Evolutionary conservation across 2,797 vertebrate species (phyloP).

Genomic region (Periparus ater): DNA sequence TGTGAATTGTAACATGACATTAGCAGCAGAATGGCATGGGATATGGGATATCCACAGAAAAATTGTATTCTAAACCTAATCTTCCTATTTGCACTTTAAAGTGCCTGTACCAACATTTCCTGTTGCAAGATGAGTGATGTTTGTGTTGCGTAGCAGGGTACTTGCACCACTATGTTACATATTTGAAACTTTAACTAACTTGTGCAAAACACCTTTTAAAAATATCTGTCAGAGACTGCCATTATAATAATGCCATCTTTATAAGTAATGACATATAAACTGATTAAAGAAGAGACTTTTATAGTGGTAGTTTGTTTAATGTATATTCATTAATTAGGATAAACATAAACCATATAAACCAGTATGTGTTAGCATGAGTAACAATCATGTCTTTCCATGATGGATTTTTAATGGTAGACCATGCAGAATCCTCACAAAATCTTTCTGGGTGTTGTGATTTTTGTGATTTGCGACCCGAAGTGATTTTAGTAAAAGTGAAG

Average conservation of each 20-base stretch:
- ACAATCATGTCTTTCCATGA: not conserved
- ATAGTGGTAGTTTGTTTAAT: not conserved
- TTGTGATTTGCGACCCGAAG: not conserved
- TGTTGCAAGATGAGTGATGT: not conserved
- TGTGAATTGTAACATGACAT: not conserved
- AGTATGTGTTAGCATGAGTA: not conserved
- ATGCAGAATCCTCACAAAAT: not conserved
- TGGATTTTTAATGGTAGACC: not conserved
- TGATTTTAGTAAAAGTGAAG: not conserved
- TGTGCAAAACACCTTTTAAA: not conserved
- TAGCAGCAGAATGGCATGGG: not conserved
- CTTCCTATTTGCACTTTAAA: not conserved
- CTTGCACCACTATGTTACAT: not conserved
- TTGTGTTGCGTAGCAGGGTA: not conserved
- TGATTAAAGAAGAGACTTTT: not conserved
- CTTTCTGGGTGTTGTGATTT: not conserved
- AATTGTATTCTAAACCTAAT: not conserved
- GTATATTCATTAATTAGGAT: not conserved
- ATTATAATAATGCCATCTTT: not conserved
- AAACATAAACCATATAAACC: not conserved
- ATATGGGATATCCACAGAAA: not conserved
- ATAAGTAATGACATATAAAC: not conserved
- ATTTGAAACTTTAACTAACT: not conserved
- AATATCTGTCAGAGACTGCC: not conserved
- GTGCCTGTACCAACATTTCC: not conserved